Evolutionary conservation across 2,797 vertebrate genomes (phyloP).

Genomic region (Molossus alvarezi): DNA sequence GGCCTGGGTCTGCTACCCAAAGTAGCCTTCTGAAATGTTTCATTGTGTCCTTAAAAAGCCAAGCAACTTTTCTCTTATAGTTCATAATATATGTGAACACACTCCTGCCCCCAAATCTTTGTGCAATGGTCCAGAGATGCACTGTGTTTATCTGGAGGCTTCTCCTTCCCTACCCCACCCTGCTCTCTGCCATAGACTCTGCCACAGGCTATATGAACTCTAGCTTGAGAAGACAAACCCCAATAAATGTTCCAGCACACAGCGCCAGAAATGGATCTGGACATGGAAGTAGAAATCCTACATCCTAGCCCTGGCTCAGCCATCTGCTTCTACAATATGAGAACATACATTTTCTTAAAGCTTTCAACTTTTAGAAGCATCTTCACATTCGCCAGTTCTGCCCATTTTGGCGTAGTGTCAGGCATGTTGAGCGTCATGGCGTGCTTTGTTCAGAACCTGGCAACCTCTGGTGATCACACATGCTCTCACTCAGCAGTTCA

Average conservation of each 20-base stretch:
- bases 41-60: background rate
- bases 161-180: background rate
- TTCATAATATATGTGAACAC: background rate
- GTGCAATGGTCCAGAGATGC: background rate
- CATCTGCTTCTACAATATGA: background rate
- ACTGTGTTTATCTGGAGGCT: background rate
- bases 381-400: background rate
- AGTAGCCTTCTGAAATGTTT: background rate
- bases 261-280: background rate
- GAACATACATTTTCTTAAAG: background rate
- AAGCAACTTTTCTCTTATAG: no score
- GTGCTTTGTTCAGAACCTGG: background rate
- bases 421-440: background rate
- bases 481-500: background rate
- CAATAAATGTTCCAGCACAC: background rate
- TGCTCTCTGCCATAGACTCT: background rate
- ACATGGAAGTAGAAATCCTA: background rate
- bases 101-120: background rate
- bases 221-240: background rate
- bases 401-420: background rate
- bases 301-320: background rate
- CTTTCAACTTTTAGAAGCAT: conserved; percentile 11
- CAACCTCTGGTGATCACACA: no score
- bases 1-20: background rate
- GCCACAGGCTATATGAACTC: background rate